These are phyloP conservation scores for Psophia crepitans DNA, from an alignment of 2,113 vertebrate species.

Conservation along the genomic window DNA sequence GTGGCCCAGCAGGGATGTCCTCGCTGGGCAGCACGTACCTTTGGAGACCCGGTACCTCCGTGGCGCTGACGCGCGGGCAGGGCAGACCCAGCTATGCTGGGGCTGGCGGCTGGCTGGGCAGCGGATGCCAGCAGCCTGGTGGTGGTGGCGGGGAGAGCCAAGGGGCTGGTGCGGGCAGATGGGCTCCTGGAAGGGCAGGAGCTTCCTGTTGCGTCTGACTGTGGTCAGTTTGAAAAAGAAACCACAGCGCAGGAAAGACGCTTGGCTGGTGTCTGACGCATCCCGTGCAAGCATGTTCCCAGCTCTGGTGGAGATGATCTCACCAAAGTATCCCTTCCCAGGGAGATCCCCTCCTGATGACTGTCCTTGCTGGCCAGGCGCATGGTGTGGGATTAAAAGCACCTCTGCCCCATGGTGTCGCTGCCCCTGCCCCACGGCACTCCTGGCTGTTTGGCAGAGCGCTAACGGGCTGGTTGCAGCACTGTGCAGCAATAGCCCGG, in stretches of 20 bases:
- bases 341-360: neutral
- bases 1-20: neutral
- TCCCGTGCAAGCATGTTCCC: accelerated
- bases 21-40: accelerated
- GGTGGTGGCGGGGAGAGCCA: neutral
- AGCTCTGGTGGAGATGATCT: neutral
- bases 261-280: neutral
- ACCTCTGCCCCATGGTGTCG: neutral
- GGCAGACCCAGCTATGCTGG: neutral
- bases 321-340: neutral
- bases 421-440: neutral
- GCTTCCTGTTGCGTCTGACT: accelerated
- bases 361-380: neutral
- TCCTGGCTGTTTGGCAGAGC: neutral
- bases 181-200: accelerated
- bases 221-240: neutral
- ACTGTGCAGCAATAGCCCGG: neutral
- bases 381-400: neutral
- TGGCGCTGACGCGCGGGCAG: accelerated
- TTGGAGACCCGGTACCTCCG: accelerated
- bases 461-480: accelerated
- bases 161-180: neutral
- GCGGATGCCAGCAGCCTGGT: neutral
- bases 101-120: neutral
- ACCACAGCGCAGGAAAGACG: neutral